A percentile compares a stretch with the other conserved stretches of the same genome.
Evolutionary conservation across 2,888 invertebrate genomes (phyloP).

Genomic region (Morinoia aosen): DNA sequence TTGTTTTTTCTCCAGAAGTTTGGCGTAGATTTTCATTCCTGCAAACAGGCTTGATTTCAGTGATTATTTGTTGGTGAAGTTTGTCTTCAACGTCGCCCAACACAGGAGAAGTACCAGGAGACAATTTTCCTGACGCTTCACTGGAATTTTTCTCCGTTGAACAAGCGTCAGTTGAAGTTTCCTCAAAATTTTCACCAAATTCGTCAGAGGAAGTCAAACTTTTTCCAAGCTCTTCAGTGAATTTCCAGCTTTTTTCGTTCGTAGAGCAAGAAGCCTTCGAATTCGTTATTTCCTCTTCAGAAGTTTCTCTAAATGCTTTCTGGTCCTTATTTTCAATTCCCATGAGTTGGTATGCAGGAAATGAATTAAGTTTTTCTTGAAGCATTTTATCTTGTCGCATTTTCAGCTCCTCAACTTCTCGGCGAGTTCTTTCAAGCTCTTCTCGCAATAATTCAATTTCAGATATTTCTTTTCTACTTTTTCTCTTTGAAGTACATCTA

Average conservation of each 20-base stretch:
- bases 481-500: background rate
- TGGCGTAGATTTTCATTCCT: background rate
- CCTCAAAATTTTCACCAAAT: background rate
- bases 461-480: background rate
- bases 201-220: background rate
- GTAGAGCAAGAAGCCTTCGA: background rate
- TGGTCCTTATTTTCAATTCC: background rate
- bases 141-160: background rate
- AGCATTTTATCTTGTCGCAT: slow-evolving; percentile 8
- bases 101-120: background rate
- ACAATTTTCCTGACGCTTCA: background rate
- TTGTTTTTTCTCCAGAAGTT: background rate
- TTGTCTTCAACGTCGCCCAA: background rate
- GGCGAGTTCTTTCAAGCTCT: slow-evolving; percentile 20
- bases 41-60: background rate
- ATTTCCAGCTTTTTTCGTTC: background rate
- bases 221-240: background rate
- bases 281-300: background rate
- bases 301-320: background rate
- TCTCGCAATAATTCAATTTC: slow-evolving; percentile 23
- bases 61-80: background rate
- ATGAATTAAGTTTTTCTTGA: background rate
- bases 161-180: background rate
- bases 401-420: slow-evolving; percentile 21
- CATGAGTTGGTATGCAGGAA: background rate